These are phyloP conservation scores for Parotia lawesii DNA, from an alignment of 2,113 vertebrate genomes.

Conservation along the genomic window DNA sequence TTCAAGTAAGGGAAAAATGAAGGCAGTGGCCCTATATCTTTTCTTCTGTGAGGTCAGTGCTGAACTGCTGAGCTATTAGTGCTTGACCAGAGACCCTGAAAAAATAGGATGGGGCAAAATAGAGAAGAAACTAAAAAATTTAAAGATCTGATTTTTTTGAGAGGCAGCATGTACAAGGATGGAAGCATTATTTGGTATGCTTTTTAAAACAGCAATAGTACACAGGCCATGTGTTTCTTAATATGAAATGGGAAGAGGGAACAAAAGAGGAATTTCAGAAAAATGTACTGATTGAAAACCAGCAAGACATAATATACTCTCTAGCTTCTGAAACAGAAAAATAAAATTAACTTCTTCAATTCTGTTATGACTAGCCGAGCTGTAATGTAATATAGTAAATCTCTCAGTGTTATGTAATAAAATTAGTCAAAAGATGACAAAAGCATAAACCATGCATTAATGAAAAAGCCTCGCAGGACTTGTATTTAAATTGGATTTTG, in stretches of 20 bases:
- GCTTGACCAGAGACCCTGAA: not conserved
- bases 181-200: not conserved
- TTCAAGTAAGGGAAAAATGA: not conserved
- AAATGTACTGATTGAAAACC: not conserved
- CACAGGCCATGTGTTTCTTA: not conserved
- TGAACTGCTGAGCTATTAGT: not conserved
- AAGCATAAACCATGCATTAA: conserved; percentile 39
- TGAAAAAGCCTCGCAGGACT: conserved; percentile 52
- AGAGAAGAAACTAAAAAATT: not conserved
- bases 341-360: conserved; percentile 29
- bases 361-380: conserved; percentile 24
- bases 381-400: conserved; percentile 25
- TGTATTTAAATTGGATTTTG: conserved; percentile 38
- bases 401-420: conserved; percentile 33
- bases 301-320: not conserved
- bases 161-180: not conserved
- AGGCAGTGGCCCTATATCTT: not conserved
- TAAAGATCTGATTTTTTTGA: not conserved
- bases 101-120: not conserved
- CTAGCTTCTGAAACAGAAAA: not conserved
- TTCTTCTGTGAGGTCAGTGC: not conserved
- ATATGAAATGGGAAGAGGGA: not conserved
- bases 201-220: not conserved
- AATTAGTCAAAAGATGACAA: conserved; percentile 55
- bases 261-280: not conserved